phyloP scores from a whole-genome alignment of 2,797 vertebrate species.

The Fundulus diaphanus region DNA sequence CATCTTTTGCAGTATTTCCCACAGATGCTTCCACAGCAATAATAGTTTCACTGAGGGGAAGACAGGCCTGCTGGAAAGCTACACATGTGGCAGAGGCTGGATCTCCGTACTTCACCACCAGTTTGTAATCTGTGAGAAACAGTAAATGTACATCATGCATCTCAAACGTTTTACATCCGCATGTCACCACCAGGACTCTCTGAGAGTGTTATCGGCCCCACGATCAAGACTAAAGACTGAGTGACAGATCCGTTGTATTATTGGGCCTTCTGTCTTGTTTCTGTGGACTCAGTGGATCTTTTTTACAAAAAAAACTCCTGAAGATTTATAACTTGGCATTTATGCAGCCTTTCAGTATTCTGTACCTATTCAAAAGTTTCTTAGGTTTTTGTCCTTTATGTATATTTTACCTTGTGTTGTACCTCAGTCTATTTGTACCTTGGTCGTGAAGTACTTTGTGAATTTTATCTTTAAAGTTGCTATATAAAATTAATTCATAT shows the following conservation, averaged over 20 bases:
- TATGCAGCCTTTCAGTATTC: no score
- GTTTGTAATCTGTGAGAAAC: background rate
- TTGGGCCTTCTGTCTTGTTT: no score
- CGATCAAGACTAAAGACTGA: background rate
- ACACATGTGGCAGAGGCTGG: constrained; percentile 27
- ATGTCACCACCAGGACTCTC: background rate
- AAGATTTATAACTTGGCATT: background rate
- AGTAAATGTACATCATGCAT: background rate
- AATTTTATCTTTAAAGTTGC: background rate
- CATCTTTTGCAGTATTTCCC: accelerated
- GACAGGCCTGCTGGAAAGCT: background rate
- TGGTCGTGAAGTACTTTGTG: no score
- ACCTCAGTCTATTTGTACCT: no score
- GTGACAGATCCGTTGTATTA: no score
- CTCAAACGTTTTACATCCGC: background rate
- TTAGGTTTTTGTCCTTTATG: no score
- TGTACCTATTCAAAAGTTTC: background rate
- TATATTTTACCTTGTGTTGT: no score
- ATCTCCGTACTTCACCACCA: constrained; percentile 47
- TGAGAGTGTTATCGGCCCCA: background rate
- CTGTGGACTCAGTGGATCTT: background rate
- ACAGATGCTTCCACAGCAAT: background rate
- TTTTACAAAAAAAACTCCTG: background rate
- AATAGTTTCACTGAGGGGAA: accelerated
- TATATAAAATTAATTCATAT: background rate